Percentiles rank a stretch among this genome's conserved stretches.
Conservation (phyloP, 2,797 vertebrate species). For the Pagetopsis macropterus region DNA sequence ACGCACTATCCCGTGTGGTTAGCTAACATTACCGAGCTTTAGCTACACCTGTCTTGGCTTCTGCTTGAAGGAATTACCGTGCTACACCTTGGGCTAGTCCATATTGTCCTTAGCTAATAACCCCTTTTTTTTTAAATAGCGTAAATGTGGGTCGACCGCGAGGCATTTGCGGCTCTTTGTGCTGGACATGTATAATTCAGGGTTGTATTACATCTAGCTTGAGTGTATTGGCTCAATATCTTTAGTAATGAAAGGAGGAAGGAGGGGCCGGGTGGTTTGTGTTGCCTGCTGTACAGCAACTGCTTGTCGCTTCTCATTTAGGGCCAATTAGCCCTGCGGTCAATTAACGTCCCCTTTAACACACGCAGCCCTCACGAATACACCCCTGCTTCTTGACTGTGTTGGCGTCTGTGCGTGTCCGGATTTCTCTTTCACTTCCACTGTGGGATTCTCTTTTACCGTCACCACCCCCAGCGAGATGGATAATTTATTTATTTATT, state of each 20-base stretch:
- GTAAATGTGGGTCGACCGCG: too few relatives aligned
- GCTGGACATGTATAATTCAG: too few relatives aligned
- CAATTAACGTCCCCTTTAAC: conserved; percentile 24
- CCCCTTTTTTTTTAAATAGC: neutral
- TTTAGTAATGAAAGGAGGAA: neutral
- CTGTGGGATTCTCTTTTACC: conserved; percentile 30
- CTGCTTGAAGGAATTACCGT: too few relatives aligned
- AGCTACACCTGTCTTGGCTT: too few relatives aligned
- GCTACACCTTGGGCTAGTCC: too few relatives aligned
- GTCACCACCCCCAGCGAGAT: conserved; percentile 32
- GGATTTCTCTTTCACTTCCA: conserved; percentile 22
- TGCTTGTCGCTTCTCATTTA: conserved; percentile 24
- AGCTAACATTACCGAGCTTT: too few relatives aligned
- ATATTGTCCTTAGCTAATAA: too few relatives aligned
- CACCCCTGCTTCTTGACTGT: neutral
- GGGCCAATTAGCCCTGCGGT: conserved; percentile 39
- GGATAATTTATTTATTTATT: conserved; percentile 60
- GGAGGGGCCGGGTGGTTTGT: conserved; percentile 34
- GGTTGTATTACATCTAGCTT: neutral
- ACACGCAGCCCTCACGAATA: neutral
- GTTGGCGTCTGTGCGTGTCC: neutral
- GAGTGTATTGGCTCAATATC: neutral
- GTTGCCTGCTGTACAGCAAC: conserved; percentile 3
- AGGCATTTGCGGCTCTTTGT: too few relatives aligned
- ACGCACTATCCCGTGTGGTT: too few relatives aligned